Evolutionary conservation across 1,140 invertebrate species (phyloP).

Genomic region (Portunus trituberculatus): DNA sequence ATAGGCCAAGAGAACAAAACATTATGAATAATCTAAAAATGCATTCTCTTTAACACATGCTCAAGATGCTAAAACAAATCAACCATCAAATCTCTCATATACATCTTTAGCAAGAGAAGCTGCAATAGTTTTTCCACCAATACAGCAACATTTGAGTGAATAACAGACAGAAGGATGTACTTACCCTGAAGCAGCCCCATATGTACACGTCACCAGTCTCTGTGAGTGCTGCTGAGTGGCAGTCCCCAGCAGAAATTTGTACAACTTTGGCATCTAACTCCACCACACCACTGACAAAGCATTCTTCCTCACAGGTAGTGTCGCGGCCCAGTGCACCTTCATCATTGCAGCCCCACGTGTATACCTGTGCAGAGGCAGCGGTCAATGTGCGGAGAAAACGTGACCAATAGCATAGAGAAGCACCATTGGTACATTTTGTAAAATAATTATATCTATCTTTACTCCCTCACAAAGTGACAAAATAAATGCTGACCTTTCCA

Average conservation of each 20-base stretch:
- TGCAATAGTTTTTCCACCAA: background rate
- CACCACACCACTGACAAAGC: constrained; percentile 84
- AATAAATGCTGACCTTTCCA: constrained; percentile 85
- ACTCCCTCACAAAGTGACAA: no score
- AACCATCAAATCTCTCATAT: no score
- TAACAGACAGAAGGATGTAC: background rate
- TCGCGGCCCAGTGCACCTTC: constrained; percentile 94
- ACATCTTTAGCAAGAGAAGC: no score
- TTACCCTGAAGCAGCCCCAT: constrained; percentile 76
- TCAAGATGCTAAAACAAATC: no score
- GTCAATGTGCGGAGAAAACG: no score
- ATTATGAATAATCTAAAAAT: no score
- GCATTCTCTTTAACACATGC: no score
- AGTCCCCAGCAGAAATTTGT: constrained; percentile 94
- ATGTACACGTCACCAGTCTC: constrained; percentile 84
- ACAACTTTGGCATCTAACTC: constrained; percentile 87
- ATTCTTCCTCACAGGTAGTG: constrained; percentile 87
- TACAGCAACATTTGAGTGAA: background rate
- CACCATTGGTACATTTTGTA: no score
- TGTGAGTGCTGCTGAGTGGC: constrained; percentile 93
- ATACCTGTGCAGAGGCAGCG: constrained; percentile 82
- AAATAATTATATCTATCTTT: no score
- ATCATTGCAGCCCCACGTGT: constrained; percentile 97
- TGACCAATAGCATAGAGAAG: no score
- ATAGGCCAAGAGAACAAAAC: no score